Evolutionary conservation across 2,113 vertebrate genomes (phyloP), one percentile per base, ranked within the genome.

Genomic region (Varanus komodoensis): DNA sequence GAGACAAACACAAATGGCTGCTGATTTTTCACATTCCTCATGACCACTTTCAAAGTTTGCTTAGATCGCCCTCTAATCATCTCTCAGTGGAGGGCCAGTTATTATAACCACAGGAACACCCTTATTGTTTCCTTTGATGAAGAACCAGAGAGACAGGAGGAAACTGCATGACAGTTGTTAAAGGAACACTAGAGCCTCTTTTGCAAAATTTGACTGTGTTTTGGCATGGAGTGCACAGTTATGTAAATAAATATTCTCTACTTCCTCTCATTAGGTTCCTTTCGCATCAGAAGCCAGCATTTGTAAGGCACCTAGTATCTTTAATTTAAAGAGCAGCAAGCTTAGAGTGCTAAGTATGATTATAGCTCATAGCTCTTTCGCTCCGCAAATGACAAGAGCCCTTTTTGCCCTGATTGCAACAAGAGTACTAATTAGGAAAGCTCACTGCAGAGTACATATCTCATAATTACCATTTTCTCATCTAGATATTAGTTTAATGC

Each of bases 21-120:
- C 67, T 34, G 84, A 73, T 93, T 93, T 93, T 88, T 89, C 90
- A n/a, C 91, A 88, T 92, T 93, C 17, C 52, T 82, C 52, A 64
- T 82, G n/a, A 54, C 83, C 67, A 38, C 74, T 88, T 90, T 84
- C 75, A 91, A 87, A 92, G 88, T 86, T 86, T 86, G 48, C 75
- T 91, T 87, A 88, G 80, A 34, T 89, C 93, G 84, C 73, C 54
- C 75, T 89, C 83, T 93, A 93, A 94, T 93, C 38, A 81, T 84
- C 61, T 93, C 85, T 80, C 88, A 94, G 89, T 83, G 80, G 87
- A 87, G 38, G n/a, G 9, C 29, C 87, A 82, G 77, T 93, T 89
- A 95, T 91, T 93, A 91, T 73, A 94, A 57, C 87, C 87, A 84
- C 12, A 61, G 85, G 89, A 87, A 91, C 11, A 23, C 71, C 25